These are phyloP conservation scores for Metellina segmentata DNA, from an alignment of 2,888 invertebrate species.

Conservation along the genomic window DNA sequence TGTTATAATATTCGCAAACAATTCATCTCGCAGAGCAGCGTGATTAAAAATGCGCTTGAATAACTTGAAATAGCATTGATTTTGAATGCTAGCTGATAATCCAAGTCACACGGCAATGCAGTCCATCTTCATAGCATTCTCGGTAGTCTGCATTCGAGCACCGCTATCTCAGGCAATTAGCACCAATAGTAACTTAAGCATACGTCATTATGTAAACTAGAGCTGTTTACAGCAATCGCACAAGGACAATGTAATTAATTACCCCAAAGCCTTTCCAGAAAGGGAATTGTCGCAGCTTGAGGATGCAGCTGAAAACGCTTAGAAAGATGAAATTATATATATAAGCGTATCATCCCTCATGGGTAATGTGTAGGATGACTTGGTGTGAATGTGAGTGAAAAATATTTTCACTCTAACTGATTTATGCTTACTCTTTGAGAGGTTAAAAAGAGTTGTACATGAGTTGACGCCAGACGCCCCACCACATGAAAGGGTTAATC, in stretches of 20 bases:
- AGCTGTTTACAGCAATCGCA: constrained; percentile 37
- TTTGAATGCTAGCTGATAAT: constrained; percentile 15
- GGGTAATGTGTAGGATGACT: too few relatives aligned
- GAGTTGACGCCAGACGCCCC: too few relatives aligned
- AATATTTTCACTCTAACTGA: background rate
- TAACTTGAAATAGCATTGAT: constrained; percentile 6
- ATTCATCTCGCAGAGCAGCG: too few relatives aligned
- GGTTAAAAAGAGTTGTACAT: too few relatives aligned
- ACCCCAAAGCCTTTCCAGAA: constrained; percentile 7
- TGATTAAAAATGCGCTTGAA: too few relatives aligned
- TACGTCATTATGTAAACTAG: constrained; percentile 54
- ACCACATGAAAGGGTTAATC: too few relatives aligned
- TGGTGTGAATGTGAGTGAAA: background rate
- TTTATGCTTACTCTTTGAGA: too few relatives aligned
- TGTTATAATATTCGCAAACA: too few relatives aligned
- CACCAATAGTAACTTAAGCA: constrained; percentile 37
- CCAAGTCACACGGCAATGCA: constrained; percentile 26
- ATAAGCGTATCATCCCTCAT: too few relatives aligned
- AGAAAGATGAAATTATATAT: too few relatives aligned
- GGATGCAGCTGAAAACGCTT: too few relatives aligned
- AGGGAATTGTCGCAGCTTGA: background rate
- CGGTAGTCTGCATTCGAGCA: constrained; percentile 8
- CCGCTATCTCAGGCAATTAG: constrained; percentile 55
- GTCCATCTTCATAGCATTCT: constrained; percentile 18
- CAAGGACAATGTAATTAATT: constrained; percentile 49